Conservation (phyloP, 1,140 invertebrate species). For the Nasonia vitripennis region DNA sequence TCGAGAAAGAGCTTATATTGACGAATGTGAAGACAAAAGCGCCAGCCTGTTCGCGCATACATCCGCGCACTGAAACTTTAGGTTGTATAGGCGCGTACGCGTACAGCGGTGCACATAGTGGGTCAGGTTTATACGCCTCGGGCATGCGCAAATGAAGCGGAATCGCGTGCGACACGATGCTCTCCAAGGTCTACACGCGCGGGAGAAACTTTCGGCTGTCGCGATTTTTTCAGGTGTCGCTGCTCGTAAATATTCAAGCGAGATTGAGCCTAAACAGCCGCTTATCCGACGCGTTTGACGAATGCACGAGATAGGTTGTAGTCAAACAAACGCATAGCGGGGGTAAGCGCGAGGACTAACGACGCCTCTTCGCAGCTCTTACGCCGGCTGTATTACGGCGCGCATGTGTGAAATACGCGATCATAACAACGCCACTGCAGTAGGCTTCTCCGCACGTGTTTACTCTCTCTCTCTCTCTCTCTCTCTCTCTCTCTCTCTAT, state of each 20-base stretch:
- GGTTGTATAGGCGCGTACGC: neutral
- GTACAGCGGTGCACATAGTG: neutral
- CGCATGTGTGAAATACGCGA: conserved; percentile 15
- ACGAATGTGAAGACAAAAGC: conserved; percentile 1
- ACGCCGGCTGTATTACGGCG: neutral
- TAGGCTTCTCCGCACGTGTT: neutral
- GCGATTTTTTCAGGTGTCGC: neutral
- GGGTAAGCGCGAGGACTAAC: neutral
- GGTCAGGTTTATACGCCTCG: neutral
- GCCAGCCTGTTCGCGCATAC: neutral
- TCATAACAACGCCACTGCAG: neutral
- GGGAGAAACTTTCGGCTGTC: neutral
- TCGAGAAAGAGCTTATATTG: neutral
- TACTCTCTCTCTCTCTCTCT: conserved; percentile 13
- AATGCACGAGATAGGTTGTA: no score
- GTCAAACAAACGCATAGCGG: no score
- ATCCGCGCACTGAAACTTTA: neutral
- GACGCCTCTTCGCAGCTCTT: neutral
- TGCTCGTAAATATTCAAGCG: neutral
- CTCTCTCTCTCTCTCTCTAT: neutral
- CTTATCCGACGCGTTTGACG: no score
- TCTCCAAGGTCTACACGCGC: neutral
- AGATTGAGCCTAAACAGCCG: no score
- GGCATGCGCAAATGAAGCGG: neutral
- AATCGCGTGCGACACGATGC: neutral